These are phyloP conservation scores for Gymnocypris eckloni DNA, from an alignment of 2,797 vertebrate species.

Conservation along the genomic window DNA sequence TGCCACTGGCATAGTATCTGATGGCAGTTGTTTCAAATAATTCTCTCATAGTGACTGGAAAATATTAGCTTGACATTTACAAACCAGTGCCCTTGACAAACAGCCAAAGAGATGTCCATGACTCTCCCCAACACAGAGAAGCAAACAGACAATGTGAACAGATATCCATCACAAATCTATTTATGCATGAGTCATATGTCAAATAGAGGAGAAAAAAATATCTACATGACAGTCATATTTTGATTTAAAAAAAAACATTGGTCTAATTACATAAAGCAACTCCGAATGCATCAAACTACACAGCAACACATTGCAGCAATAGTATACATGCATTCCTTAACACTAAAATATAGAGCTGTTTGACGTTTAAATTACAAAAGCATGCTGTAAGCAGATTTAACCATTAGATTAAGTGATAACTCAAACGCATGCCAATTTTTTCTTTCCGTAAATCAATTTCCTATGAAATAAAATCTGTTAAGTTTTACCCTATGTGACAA, in stretches of 20 bases:
- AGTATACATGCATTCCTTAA: slow-evolving; percentile 45
- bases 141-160: slow-evolving; percentile 40
- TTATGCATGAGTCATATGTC: slow-evolving; percentile 26
- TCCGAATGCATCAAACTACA: not conserved
- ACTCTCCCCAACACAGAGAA: slow-evolving; percentile 29
- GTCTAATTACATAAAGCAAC: slow-evolving; percentile 10
- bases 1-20: not conserved
- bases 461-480: slow-evolving; percentile 54
- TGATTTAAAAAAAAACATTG: not conserved
- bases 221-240: slow-evolving; percentile 12
- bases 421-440: slow-evolving; percentile 73
- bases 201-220: slow-evolving; percentile 3
- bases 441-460: slow-evolving; percentile 63
- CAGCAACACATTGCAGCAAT: slow-evolving; percentile 18
- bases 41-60: slow-evolving; percentile 12
- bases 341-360: slow-evolving; percentile 56
- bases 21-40: not conserved
- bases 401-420: slow-evolving; percentile 67
- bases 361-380: slow-evolving; percentile 59
- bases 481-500: slow-evolving; percentile 52
- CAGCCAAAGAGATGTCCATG: slow-evolving; percentile 31
- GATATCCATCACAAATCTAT: slow-evolving; percentile 42
- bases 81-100: slow-evolving; percentile 29
- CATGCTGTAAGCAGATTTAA: slow-evolving; percentile 65
- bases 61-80: slow-evolving; percentile 47